A percentile compares a stretch with the other conserved stretches of the same genome.
Conservation (phyloP, 2,888 invertebrate genomes). For the Leucozona laternaria region DNA sequence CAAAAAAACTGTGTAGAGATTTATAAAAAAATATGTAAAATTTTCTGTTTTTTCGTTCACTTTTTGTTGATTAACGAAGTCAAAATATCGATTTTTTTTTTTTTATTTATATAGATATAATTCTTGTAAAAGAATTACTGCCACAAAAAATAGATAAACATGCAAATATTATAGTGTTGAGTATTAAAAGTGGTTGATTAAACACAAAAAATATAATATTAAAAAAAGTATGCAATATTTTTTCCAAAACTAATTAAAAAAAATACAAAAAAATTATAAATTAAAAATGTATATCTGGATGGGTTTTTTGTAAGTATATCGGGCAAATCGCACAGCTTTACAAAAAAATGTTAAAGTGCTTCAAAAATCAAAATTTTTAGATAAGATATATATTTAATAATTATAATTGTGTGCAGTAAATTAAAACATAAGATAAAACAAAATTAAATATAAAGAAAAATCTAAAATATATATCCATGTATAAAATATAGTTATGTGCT, state of each 20-base stretch:
- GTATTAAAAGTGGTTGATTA: slow-evolving; percentile 26
- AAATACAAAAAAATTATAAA: slow-evolving; percentile 2
- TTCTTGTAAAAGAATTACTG: slow-evolving; percentile 32
- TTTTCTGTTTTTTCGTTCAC: slow-evolving; percentile 74
- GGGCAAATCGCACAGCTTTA: slow-evolving; percentile 72
- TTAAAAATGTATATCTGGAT: slow-evolving; percentile 33
- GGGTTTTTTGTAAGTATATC: slow-evolving; percentile 22
- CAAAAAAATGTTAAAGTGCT: slow-evolving; percentile 60
- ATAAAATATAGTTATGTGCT: slow-evolving; percentile 67
- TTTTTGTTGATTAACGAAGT: slow-evolving; percentile 34
- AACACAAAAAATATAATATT: slow-evolving; percentile 36
- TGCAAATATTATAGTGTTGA: slow-evolving; percentile 61
- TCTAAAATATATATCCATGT: slow-evolving; percentile 63
- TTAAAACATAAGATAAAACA: slow-evolving; percentile 1
- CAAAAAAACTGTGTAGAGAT: slow-evolving; percentile 49
- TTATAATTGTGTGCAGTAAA: slow-evolving; percentile 54
- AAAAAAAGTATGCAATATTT: slow-evolving; percentile 46
- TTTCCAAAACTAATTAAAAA: slow-evolving; percentile 29
- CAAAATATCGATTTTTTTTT: slow-evolving; percentile 37
- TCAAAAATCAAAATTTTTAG: slow-evolving; percentile 64
- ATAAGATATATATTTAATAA: slow-evolving; percentile 33
- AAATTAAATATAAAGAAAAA: slow-evolving; percentile 27
- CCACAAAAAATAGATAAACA: slow-evolving; percentile 47
- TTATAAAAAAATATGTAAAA: slow-evolving; percentile 37
- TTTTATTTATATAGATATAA: slow-evolving; percentile 14